Percentiles rank a stretch among this genome's conserved stretches.
phyloP scores from a whole-genome alignment of 1,140 invertebrate genomes.

The Drosophila pseudoobscura region DNA sequence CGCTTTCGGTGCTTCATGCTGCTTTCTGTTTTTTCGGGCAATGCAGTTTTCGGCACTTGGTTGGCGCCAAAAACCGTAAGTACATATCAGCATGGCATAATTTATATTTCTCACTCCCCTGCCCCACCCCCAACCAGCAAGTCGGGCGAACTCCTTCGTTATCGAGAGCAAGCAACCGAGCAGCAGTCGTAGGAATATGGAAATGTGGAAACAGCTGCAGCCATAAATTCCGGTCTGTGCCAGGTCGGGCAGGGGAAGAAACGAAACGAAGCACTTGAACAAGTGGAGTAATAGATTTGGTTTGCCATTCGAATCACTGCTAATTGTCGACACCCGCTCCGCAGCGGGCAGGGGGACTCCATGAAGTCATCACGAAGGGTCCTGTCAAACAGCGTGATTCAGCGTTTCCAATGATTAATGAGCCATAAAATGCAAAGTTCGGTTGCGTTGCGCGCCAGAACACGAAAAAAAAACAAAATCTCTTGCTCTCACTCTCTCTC shows the following conservation, averaged over 20 bases:
- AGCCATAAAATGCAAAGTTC: conserved; percentile 62
- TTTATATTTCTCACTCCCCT: conserved; percentile 50
- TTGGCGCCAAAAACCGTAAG: conserved; percentile 56
- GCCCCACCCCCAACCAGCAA: too few species aligned
- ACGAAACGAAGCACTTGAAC: conserved; percentile 15
- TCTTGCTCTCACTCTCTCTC: neutral
- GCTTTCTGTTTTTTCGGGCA: conserved; percentile 19
- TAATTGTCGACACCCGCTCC: conserved; percentile 40
- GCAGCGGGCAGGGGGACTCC: conserved; percentile 17
- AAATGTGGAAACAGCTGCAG: conserved; percentile 49
- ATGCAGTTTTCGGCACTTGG: conserved; percentile 61
- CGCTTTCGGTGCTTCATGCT: neutral
- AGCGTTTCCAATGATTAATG: conserved; percentile 66
- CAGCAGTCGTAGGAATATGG: conserved; percentile 42
- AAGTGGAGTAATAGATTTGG: conserved; percentile 26
- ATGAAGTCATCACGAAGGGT: conserved; percentile 50
- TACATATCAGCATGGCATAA: conserved; percentile 68
- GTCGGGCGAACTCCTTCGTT: conserved; percentile 2
- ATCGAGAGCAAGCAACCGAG: conserved; percentile 24
- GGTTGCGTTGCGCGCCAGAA: conserved; percentile 36
- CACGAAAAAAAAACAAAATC: conserved; percentile 59
- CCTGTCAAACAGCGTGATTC: conserved; percentile 56
- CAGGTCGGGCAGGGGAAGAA: neutral
- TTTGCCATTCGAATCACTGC: conserved; percentile 36
- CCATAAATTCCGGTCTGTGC: conserved; percentile 52